Evolutionary conservation across 2,113 vertebrate species (phyloP).

Genomic region (Cercopithecus mona): DNA sequence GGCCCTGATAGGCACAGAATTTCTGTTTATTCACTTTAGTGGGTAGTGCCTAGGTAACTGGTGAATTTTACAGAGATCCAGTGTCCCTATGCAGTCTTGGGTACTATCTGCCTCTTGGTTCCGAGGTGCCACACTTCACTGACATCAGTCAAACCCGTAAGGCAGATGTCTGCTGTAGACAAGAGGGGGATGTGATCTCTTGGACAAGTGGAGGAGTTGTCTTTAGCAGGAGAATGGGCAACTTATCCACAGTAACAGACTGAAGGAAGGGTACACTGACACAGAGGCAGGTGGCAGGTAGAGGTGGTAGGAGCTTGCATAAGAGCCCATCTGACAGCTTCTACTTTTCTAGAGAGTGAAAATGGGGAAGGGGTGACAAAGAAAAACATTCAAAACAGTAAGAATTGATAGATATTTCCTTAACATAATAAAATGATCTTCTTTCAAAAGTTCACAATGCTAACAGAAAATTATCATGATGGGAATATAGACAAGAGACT

Average conservation of each 20-base stretch:
- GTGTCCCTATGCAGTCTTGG: background rate
- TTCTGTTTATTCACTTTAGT: background rate
- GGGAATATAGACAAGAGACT: background rate
- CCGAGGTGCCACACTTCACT: background rate
- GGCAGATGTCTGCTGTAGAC: background rate
- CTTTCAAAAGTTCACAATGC: background rate
- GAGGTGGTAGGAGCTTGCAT: background rate
- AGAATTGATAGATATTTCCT: background rate
- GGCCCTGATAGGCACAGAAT: background rate
- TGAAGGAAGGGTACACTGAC: background rate
- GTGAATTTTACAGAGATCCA: background rate
- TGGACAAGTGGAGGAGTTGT: background rate
- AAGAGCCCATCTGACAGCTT: background rate
- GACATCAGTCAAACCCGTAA: background rate
- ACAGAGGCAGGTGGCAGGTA: accelerated
- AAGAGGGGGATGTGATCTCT: background rate
- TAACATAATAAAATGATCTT: background rate
- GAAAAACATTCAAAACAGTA: background rate
- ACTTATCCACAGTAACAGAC: too few relatives aligned
- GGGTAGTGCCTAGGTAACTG: background rate
- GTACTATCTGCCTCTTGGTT: background rate
- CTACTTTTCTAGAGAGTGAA: background rate
- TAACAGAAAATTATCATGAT: background rate
- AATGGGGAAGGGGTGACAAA: background rate
- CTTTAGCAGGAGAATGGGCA: background rate